These are phyloP conservation scores for Athene cunicularia DNA, from an alignment of 2,113 vertebrate genomes.

Conservation along the genomic window DNA sequence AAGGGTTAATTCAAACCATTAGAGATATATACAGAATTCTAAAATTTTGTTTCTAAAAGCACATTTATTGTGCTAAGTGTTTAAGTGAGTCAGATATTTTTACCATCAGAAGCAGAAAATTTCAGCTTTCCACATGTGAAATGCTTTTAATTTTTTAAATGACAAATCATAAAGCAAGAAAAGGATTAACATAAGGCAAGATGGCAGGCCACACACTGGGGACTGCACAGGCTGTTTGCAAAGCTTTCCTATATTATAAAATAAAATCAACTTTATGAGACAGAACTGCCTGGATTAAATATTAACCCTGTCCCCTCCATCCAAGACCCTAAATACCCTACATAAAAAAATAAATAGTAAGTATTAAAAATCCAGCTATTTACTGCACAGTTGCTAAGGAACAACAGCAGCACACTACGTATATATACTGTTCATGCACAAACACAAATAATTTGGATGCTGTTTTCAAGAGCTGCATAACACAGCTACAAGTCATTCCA, in stretches of 20 bases:
- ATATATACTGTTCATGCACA: not conserved
- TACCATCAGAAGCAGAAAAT: not conserved
- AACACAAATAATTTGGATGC: not conserved
- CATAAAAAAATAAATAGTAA: not conserved
- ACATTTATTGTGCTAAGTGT: not conserved
- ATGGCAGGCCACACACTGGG: not conserved
- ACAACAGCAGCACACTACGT: not conserved
- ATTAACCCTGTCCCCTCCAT: not conserved
- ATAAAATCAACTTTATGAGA: not conserved
- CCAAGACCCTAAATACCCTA: not conserved
- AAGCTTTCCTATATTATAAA: not conserved
- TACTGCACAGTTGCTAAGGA: not conserved
- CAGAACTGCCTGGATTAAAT: not conserved
- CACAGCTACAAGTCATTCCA: not conserved
- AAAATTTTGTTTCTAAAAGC: not conserved
- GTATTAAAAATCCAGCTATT: not conserved
- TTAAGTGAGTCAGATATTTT: not conserved
- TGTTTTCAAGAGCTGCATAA: not conserved
- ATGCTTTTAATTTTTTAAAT: not conserved
- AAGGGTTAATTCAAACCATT: not conserved
- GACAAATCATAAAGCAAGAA: not conserved
- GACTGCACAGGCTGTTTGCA: not conserved
- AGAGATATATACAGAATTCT: not conserved
- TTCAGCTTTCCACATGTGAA: not conserved
- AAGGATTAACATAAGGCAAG: not conserved